phyloP scores from a whole-genome alignment of 1,140 invertebrate genomes.

The Aradophagus sp. region DNA sequence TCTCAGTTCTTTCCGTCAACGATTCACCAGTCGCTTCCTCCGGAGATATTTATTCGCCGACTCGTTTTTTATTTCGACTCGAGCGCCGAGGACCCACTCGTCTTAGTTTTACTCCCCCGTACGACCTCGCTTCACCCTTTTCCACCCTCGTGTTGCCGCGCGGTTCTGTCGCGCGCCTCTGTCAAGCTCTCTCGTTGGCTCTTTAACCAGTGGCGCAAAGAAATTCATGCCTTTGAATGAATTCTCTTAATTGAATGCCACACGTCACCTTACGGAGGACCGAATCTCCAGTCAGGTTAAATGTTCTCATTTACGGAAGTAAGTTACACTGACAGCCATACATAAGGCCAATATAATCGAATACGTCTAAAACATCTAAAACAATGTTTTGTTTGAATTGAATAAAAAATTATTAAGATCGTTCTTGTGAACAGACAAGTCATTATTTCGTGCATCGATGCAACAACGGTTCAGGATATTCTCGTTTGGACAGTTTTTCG shows the following conservation, averaged over 20 bases:
- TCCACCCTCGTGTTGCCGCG: conserved; percentile 62
- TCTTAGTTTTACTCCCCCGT: conserved; percentile 68
- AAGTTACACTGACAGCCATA: too few species aligned
- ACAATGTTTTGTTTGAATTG: too few species aligned
- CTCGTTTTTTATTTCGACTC: conserved; percentile 72
- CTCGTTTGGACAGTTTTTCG: too few species aligned
- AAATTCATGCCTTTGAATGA: conserved; percentile 71
- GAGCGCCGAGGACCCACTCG: conserved; percentile 64
- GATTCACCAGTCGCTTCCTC: conserved; percentile 70
- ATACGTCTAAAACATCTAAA: too few species aligned
- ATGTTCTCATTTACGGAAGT: too few species aligned
- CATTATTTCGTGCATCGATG: too few species aligned
- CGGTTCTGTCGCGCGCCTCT: conserved; percentile 54
- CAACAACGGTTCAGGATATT: too few species aligned
- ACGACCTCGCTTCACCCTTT: conserved; percentile 41
- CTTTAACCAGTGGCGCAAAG: conserved; percentile 57
- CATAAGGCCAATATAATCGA: too few species aligned
- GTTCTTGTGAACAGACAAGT: too few species aligned
- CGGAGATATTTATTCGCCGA: conserved; percentile 72
- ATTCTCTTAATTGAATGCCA: conserved; percentile 73
- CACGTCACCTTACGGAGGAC: too few species aligned
- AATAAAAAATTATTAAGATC: too few species aligned
- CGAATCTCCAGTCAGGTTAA: too few species aligned
- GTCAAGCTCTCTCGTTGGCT: conserved; percentile 61
- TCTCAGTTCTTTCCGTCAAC: conserved; percentile 49